Evolutionary conservation across 2,113 vertebrate genomes (phyloP).

Genomic region (Platichthys flesus): DNA sequence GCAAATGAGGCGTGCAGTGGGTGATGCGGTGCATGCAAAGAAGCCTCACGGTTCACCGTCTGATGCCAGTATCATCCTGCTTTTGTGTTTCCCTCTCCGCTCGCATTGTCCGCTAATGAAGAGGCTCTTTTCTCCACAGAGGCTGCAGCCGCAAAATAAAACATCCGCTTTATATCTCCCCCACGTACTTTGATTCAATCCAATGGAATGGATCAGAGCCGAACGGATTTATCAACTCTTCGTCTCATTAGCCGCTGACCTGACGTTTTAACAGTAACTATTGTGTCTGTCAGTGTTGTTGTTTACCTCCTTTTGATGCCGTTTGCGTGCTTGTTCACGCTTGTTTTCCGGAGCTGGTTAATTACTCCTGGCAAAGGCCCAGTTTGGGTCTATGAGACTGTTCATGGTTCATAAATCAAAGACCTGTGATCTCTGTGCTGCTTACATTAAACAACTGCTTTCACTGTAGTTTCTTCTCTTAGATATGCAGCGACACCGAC

Average conservation of each 20-base stretch:
- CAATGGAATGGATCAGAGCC: constrained; percentile 44
- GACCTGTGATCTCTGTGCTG: constrained; percentile 23
- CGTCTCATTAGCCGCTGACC: constrained; percentile 36
- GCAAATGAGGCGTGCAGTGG: constrained; percentile 22
- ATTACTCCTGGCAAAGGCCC: constrained; percentile 49
- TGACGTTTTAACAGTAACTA: constrained; percentile 25
- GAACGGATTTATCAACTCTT: constrained; percentile 44
- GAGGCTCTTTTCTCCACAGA: constrained; percentile 49
- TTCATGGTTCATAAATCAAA: constrained; percentile 60
- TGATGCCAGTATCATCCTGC: constrained; percentile 36
- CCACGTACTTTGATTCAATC: constrained; percentile 46
- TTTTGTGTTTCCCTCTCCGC: constrained; percentile 49
- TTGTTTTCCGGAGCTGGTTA: constrained; percentile 39
- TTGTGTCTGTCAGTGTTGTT: constrained; percentile 27
- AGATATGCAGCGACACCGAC: constrained; percentile 31
- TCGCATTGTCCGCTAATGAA: constrained; percentile 66
- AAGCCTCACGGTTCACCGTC: constrained; percentile 39
- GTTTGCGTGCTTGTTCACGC: constrained; percentile 4
- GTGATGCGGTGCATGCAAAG: constrained; percentile 19
- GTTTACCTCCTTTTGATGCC: constrained; percentile 22
- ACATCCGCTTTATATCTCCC: constrained; percentile 47
- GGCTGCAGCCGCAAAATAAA: constrained; percentile 47
- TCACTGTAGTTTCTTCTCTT: constrained; percentile 30
- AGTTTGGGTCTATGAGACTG: constrained; percentile 32
- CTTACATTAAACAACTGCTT: constrained; percentile 47